These are phyloP conservation scores for Calypte anna DNA, from an alignment of 2,113 vertebrate genomes.

Conservation along the genomic window DNA sequence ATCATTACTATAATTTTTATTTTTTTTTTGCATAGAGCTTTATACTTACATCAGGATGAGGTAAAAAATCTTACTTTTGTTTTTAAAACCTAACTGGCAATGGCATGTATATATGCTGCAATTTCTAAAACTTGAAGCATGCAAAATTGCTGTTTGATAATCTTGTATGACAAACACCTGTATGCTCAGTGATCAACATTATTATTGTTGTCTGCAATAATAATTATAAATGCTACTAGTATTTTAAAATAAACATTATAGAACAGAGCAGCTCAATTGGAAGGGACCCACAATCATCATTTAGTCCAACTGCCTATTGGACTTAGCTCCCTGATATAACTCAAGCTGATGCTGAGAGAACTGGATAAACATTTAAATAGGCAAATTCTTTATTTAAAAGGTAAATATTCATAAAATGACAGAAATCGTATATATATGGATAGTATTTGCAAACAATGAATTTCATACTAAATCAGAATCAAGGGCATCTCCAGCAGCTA, in stretches of 20 bases:
- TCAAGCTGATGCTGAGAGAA: neutral
- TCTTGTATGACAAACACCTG: neutral
- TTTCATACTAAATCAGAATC: neutral
- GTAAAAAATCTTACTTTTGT: neutral
- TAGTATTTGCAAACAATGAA: neutral
- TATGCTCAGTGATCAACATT: neutral
- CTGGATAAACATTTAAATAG: neutral
- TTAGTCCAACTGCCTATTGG: neutral
- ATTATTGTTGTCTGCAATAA: neutral
- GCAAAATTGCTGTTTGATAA: neutral
- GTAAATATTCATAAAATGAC: neutral
- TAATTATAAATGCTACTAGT: neutral
- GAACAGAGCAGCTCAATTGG: neutral
- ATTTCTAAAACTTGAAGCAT: neutral
- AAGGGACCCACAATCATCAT: fast-evolving
- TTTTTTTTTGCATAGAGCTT: neutral
- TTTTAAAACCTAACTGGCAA: neutral
- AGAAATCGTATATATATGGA: neutral
- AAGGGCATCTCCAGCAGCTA: neutral
- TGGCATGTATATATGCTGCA: neutral
- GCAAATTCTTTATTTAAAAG: neutral
- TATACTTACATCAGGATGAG: neutral
- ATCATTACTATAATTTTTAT: neutral
- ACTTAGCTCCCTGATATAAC: neutral
- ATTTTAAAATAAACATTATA: neutral